Evolutionary conservation across 2,113 vertebrate genomes (phyloP).

Genomic region (Corapipo altera): DNA sequence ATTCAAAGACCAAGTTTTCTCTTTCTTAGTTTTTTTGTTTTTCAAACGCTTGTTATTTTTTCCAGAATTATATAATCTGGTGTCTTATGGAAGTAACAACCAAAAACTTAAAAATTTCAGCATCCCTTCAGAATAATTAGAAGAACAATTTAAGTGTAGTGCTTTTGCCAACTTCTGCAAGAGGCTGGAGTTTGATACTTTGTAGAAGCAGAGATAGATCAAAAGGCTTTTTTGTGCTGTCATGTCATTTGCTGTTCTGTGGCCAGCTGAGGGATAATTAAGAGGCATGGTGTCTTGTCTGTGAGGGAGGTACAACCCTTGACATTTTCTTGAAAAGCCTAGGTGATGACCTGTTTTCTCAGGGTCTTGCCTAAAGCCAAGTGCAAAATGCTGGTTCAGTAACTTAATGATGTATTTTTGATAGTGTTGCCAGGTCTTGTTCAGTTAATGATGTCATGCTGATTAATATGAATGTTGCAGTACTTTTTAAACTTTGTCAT

Average conservation of each 20-base stretch:
- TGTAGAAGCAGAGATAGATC: background rate
- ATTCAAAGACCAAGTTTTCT: background rate
- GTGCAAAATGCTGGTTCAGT: background rate
- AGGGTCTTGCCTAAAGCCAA: background rate
- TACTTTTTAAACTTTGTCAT: background rate
- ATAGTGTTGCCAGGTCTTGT: background rate
- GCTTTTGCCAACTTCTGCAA: background rate
- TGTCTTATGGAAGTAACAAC: rapidly evolving
- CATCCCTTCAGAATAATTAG: background rate
- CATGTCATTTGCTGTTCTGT: background rate
- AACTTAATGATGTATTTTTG: background rate
- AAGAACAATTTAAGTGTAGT: background rate
- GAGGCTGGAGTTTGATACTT: background rate
- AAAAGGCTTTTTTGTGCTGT: background rate
- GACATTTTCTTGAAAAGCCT: background rate
- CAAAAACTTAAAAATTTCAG: background rate
- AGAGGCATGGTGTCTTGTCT: background rate
- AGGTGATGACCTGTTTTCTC: background rate
- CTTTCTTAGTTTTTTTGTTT: background rate
- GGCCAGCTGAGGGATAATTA: background rate
- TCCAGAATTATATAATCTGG: background rate
- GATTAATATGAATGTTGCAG: background rate
- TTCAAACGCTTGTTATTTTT: background rate
- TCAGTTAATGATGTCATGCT: background rate
- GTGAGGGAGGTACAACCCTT: background rate